Evolutionary conservation across 2,113 vertebrate species (phyloP).

Genomic region (Gasterosteus nipponicus): DNA sequence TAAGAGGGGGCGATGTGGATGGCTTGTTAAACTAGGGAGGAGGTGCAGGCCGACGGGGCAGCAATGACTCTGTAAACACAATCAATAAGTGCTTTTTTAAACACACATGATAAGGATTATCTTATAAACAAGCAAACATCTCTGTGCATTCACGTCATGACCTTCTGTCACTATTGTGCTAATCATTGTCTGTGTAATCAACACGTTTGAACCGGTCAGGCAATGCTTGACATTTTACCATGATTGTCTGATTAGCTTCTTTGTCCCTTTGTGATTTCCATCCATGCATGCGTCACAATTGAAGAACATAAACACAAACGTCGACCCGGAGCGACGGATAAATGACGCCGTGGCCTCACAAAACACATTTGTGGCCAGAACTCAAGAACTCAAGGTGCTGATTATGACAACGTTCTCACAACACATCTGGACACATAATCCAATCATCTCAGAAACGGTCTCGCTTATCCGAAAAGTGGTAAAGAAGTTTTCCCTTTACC

Average conservation of each 20-base stretch:
- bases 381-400: no score
- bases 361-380: no score
- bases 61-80: background rate
- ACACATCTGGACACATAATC: background rate
- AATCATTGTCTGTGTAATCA: conserved; percentile 15
- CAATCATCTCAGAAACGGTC: no score
- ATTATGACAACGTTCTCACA: background rate
- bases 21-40: conserved; percentile 19
- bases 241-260: conserved; percentile 30
- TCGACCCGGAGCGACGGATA: no score
- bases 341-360: no score
- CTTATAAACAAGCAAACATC: background rate
- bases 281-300: background rate
- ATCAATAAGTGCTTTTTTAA: background rate
- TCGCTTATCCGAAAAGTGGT: no score
- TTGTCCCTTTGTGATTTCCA: background rate
- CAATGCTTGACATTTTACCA: conserved; percentile 30
- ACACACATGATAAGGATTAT: background rate
- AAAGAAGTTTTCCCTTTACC: no score
- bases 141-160: background rate
- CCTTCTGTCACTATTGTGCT: background rate
- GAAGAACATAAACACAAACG: no score
- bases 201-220: background rate
- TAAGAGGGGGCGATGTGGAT: conserved; percentile 6
- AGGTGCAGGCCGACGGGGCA: background rate